Percentiles rank a stretch among this genome's conserved stretches.
phyloP scores from a whole-genome alignment of 2,113 vertebrate genomes.

The Acrocephalus kingi region DNA sequence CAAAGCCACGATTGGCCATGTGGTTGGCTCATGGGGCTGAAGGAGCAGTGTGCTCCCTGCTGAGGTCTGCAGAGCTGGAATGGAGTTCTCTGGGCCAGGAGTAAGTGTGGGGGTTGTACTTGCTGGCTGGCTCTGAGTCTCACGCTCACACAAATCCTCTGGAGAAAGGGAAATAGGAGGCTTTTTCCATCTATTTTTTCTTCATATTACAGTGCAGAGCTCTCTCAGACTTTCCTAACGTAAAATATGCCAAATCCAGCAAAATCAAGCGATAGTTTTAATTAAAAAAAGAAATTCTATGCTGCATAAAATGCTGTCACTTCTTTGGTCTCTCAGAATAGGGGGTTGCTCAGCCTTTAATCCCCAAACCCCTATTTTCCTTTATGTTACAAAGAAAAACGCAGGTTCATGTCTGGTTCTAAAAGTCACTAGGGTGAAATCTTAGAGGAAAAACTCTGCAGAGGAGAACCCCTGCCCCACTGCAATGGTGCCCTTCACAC shows the following conservation, averaged over 20 bases:
- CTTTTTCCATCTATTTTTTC: background rate
- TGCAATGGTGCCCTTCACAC: background rate
- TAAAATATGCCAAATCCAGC: background rate
- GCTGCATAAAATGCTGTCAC: accelerated
- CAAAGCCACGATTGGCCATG: background rate
- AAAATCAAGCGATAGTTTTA: background rate
- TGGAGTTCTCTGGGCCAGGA: background rate
- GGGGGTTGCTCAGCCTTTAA: background rate
- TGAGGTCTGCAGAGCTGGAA: background rate
- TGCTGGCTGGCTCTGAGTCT: background rate
- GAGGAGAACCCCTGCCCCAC: background rate
- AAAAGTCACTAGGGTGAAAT: background rate
- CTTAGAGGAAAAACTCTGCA: background rate
- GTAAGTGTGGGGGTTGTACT: background rate
- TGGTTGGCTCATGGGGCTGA: background rate
- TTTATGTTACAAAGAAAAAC: background rate
- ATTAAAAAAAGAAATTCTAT: background rate
- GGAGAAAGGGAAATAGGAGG: background rate
- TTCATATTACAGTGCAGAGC: background rate
- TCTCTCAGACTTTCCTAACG: background rate
- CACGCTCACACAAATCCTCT: background rate
- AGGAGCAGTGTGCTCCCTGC: background rate
- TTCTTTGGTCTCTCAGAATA: background rate
- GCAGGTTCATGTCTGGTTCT: background rate
- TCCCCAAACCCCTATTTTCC: background rate